These are phyloP conservation scores for Monopterus albus DNA, from an alignment of 2,113 vertebrate genomes.

Conservation along the genomic window DNA sequence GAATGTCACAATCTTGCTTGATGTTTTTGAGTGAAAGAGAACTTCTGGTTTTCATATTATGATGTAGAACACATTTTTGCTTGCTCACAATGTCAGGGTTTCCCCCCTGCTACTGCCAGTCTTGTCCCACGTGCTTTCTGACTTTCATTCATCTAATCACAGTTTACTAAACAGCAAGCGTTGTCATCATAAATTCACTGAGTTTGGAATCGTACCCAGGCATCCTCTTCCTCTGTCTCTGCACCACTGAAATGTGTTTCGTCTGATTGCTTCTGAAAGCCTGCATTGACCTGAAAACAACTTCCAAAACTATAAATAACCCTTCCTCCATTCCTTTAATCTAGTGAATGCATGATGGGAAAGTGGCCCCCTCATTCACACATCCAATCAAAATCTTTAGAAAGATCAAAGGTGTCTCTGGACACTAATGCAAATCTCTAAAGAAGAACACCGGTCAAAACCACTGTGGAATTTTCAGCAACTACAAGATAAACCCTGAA, in stretches of 20 bases:
- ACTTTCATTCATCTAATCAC: slow-evolving; percentile 45
- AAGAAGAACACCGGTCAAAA: slow-evolving; percentile 82
- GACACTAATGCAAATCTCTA: slow-evolving; percentile 84
- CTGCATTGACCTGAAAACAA: slow-evolving; percentile 75
- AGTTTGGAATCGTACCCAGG: slow-evolving; percentile 65
- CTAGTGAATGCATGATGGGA: slow-evolving; percentile 75
- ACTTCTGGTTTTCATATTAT: slow-evolving; percentile 3
- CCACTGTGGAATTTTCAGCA: slow-evolving; percentile 76
- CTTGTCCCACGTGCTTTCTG: slow-evolving; percentile 14
- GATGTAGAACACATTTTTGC: background rate
- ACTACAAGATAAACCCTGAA: slow-evolving; percentile 70
- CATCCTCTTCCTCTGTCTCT: slow-evolving; percentile 51
- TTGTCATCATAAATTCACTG: slow-evolving; percentile 73
- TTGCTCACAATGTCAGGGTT: slow-evolving; percentile 11
- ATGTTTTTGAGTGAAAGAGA: background rate
- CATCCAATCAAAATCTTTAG: slow-evolving; percentile 81
- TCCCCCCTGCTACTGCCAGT: slow-evolving; percentile 9
- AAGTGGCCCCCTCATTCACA: slow-evolving; percentile 73
- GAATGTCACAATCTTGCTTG: background rate
- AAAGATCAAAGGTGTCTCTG: slow-evolving; percentile 82
- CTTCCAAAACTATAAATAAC: slow-evolving; percentile 78
- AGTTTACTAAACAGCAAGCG: slow-evolving; percentile 50
- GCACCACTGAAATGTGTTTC: slow-evolving; percentile 69
- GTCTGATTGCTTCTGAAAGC: slow-evolving; percentile 77
- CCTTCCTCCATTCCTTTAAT: slow-evolving; percentile 50